Conservation (phyloP, 2,888 invertebrate species). For the Ctena decussata region DNA sequence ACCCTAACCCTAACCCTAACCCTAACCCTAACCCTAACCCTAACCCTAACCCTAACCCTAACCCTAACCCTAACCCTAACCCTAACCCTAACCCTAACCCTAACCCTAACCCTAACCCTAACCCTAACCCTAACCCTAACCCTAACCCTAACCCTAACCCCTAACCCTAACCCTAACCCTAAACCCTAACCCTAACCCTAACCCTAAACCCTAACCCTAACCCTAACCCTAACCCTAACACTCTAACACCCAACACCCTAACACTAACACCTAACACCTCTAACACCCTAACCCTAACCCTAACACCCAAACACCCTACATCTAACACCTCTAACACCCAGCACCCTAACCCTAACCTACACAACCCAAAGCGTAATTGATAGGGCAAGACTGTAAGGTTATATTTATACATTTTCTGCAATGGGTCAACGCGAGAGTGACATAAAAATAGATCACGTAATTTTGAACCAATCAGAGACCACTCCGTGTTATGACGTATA, state of each 20-base stretch:
- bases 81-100: constrained; percentile 29
- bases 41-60: constrained; percentile 42
- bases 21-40: constrained; percentile 36
- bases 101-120: constrained; percentile 27
- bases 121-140: constrained; percentile 41
- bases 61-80: constrained; percentile 41
- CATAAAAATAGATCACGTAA: no score
- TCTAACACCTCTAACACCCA: constrained; percentile 14
- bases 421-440: no score
- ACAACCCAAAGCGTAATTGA: no score
- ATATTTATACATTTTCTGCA: no score
- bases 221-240: no score
- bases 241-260: no score
- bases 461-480: no score
- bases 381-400: no score
- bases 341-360: background rate
- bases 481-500: no score
- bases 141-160: constrained; percentile 35
- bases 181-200: constrained; percentile 40
- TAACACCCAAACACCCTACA: constrained; percentile 34
- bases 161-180: constrained; percentile 44
- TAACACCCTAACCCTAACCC: no score
- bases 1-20: constrained; percentile 27
- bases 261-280: constrained; percentile 1
- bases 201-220: constrained; percentile 47